These are phyloP conservation scores for Pollenia angustigena DNA, from an alignment of 2,888 invertebrate genomes.

Conservation along the genomic window DNA sequence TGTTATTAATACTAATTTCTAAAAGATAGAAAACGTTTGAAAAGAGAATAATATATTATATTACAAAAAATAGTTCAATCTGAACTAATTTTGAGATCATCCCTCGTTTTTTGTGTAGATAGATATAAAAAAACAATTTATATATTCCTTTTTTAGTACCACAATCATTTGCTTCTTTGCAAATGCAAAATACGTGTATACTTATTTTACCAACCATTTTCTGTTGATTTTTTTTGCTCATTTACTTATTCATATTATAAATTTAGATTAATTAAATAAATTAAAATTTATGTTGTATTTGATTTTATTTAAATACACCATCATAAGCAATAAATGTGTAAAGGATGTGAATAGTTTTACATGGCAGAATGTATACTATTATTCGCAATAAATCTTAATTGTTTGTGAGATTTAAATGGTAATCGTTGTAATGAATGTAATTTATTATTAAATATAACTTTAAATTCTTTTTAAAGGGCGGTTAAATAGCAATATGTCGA, in stretches of 20 bases:
- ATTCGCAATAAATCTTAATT: conserved; percentile 26
- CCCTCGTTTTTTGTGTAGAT: too few species aligned
- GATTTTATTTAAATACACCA: conserved; percentile 24
- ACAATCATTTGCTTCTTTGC: too few species aligned
- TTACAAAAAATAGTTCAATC: too few species aligned
- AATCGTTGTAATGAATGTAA: neutral
- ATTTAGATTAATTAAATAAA: conserved; percentile 24
- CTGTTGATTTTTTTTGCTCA: neutral
- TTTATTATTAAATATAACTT: neutral
- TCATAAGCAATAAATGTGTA: neutral
- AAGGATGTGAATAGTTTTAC: conserved; percentile 5
- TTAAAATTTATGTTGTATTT: conserved; percentile 33
- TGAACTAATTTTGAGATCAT: too few species aligned
- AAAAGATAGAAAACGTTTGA: too few species aligned
- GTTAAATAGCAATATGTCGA: neutral
- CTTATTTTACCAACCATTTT: neutral
- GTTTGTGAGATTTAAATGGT: conserved; percentile 5
- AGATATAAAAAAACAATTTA: too few species aligned
- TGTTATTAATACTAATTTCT: too few species aligned
- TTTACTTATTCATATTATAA: neutral
- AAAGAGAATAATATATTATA: too few species aligned
- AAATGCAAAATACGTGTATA: neutral
- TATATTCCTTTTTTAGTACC: too few species aligned
- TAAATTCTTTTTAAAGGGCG: too few species aligned
- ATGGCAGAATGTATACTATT: neutral